These are phyloP conservation scores for Smutsia gigantea DNA, from an alignment of 2,797 vertebrate genomes.

Conservation along the genomic window DNA sequence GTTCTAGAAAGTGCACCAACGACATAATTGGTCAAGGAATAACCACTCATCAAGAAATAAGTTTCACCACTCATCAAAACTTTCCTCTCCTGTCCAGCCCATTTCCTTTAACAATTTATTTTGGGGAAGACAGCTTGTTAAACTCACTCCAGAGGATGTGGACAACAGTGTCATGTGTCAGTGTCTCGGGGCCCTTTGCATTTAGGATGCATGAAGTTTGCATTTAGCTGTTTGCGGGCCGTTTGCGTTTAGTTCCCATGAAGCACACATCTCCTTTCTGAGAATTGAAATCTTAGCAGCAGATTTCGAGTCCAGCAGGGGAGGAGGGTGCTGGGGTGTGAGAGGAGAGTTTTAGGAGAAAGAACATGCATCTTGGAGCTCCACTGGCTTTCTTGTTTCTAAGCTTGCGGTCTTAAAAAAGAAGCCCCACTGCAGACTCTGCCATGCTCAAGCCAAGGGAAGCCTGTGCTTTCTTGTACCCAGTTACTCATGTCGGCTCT, in stretches of 20 bases:
- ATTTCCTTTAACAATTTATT: slow-evolving; percentile 45
- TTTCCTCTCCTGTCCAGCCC: neutral
- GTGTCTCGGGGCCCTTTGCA: neutral
- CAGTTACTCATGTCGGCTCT: neutral
- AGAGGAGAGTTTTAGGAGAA: neutral
- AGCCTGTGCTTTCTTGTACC: neutral
- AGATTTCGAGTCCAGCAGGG: neutral
- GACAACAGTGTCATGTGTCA: slow-evolving; percentile 6
- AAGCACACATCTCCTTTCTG: neutral
- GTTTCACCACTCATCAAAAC: neutral
- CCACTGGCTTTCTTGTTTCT: neutral
- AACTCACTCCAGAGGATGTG: neutral
- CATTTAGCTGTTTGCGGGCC: no score
- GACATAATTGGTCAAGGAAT: neutral
- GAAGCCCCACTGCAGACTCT: neutral
- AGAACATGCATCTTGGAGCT: neutral
- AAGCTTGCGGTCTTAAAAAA: neutral
- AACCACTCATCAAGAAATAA: neutral
- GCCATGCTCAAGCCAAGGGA: neutral
- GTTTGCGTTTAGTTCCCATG: neutral
- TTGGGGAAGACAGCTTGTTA: slow-evolving; percentile 25
- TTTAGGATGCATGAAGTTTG: neutral
- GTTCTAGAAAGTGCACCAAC: neutral
- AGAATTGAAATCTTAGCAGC: neutral
- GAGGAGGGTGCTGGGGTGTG: fast-evolving